Evolutionary conservation across 2,113 vertebrate genomes (phyloP).

Genomic region (Cisticola juncidis): DNA sequence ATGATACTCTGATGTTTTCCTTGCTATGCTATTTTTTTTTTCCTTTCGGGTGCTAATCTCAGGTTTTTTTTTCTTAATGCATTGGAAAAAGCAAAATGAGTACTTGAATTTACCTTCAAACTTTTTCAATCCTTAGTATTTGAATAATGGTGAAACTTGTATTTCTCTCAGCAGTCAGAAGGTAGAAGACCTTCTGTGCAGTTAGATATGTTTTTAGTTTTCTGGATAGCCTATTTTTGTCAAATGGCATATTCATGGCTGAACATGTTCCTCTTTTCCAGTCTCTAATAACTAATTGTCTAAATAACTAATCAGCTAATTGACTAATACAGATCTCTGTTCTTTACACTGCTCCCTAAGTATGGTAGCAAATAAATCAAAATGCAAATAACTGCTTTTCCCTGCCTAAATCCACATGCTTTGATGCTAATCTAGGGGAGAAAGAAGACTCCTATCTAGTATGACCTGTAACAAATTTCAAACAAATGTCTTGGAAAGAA

Average conservation of each 20-base stretch:
- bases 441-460: neutral
- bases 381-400: neutral
- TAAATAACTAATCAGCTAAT: neutral
- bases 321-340: neutral
- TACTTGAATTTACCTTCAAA: neutral
- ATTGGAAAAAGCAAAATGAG: neutral
- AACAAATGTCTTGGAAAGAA: neutral
- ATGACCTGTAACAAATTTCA: neutral
- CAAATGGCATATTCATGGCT: neutral
- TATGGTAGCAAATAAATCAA: neutral
- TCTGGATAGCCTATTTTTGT: slow-evolving; percentile 1
- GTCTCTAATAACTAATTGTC: neutral
- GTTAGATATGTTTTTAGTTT: slow-evolving; percentile 29
- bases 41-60: neutral
- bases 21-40: neutral
- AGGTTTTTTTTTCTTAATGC: neutral
- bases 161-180: neutral
- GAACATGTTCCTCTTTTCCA: slow-evolving; percentile 31
- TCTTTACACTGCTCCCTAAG: neutral
- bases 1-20: neutral
- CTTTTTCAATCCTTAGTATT: neutral
- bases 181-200: neutral
- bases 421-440: neutral
- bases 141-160: neutral
- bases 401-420: neutral